Percentiles rank a stretch among this genome's conserved stretches.
Conservation (phyloP, 1,140 invertebrate species). For the Geopemphigus sp. region DNA sequence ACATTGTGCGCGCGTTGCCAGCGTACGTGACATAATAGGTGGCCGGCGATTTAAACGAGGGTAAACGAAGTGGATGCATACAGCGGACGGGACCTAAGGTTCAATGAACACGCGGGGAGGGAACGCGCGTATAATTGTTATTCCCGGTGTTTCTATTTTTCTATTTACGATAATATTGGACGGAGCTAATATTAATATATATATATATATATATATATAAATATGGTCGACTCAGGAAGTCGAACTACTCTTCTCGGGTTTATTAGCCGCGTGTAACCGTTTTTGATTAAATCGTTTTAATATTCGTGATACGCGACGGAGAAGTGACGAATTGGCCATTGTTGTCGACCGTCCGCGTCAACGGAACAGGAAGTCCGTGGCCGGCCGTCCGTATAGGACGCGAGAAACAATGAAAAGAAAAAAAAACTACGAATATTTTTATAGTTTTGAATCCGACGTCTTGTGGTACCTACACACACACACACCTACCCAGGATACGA, state of each 20-base stretch:
- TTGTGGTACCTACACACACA: no score
- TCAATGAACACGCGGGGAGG: slow-evolving; percentile 23
- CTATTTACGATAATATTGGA: no score
- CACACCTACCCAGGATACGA: no score
- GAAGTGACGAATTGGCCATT: slow-evolving; percentile 46
- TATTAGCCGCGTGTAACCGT: slow-evolving; percentile 28
- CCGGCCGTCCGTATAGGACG: neutral
- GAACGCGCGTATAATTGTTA: slow-evolving; percentile 19
- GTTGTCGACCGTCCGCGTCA: slow-evolving; percentile 33
- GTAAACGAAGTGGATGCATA: slow-evolving; percentile 18
- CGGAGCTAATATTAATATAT: no score
- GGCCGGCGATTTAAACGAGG: slow-evolving; percentile 44
- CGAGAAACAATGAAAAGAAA: slow-evolving; percentile 34
- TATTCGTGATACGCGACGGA: slow-evolving; percentile 16
- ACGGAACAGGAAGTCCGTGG: slow-evolving; percentile 39
- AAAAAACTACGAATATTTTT: no score
- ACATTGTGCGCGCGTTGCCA: no score
- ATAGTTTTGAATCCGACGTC: no score
- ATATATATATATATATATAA: no score
- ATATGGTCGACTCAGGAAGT: slow-evolving; percentile 21
- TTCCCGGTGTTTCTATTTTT: slow-evolving; percentile 22
- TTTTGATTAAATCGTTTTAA: slow-evolving; percentile 21
- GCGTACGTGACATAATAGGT: slow-evolving; percentile 16
- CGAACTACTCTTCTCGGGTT: slow-evolving; percentile 16
- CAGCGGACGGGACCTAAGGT: slow-evolving; percentile 22